These are phyloP conservation scores for Germaria angustata DNA, from an alignment of 2,888 invertebrate species.

Conservation along the genomic window DNA sequence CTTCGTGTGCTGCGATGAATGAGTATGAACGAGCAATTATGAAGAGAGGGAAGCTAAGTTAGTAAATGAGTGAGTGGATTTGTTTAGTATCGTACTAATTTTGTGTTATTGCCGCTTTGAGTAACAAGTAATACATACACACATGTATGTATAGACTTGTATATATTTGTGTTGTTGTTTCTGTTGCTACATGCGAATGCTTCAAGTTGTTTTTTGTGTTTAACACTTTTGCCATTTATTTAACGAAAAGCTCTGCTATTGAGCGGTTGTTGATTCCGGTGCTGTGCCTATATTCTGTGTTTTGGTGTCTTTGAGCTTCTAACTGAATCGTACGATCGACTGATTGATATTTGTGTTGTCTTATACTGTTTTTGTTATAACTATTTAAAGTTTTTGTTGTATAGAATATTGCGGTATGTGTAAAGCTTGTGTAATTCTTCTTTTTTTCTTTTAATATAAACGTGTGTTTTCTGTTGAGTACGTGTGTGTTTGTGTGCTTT, in stretches of 20 bases:
- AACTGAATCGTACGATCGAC: slow-evolving; percentile 63
- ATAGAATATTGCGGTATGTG: slow-evolving; percentile 37
- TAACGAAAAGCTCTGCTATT: slow-evolving; percentile 78
- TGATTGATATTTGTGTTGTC: slow-evolving; percentile 37
- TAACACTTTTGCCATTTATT: slow-evolving; percentile 75
- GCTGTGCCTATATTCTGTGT: slow-evolving; percentile 36
- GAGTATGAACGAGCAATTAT: slow-evolving; percentile 27
- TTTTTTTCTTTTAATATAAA: not conserved
- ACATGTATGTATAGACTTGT: too few species aligned
- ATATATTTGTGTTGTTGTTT: not conserved
- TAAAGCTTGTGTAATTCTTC: slow-evolving; percentile 12
- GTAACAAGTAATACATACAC: not conserved
- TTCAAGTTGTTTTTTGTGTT: slow-evolving; percentile 66
- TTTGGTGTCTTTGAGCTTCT: slow-evolving; percentile 35
- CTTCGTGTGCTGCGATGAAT: not conserved
- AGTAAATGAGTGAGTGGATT: slow-evolving; percentile 28
- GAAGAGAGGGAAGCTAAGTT: slow-evolving; percentile 20
- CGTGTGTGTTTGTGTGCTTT: not conserved
- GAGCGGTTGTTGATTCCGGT: slow-evolving; percentile 75
- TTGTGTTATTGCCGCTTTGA: slow-evolving; percentile 43
- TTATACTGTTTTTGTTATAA: not conserved
- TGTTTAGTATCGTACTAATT: slow-evolving; percentile 21
- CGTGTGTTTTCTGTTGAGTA: not conserved
- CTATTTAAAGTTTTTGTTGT: slow-evolving; percentile 21
- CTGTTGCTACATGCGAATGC: slow-evolving; percentile 54